Evolutionary conservation across 2,888 invertebrate genomes (phyloP), one percentile per base, ranked within the genome.

Genomic region (Loripinus fragilis): DNA sequence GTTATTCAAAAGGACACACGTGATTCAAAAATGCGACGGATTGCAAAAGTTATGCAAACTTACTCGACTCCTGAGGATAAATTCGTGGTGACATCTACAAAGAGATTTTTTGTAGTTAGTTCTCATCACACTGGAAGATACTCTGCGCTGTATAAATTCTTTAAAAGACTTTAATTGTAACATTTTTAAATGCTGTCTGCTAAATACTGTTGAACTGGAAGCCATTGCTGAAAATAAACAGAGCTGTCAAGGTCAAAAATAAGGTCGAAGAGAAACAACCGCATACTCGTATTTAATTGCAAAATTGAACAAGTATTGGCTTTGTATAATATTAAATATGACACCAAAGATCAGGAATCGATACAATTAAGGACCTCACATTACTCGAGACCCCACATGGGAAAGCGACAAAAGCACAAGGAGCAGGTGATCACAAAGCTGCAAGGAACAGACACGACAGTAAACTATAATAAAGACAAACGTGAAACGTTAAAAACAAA

Each of bases 151-250:
- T 2, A 60, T 64, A 0, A 50, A n/a, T 28, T 77, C 73, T 2
- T 52, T 73, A 33, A 72, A 45, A 17, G 0, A 12, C 3, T 30
- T 35, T 8, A 77, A 48, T 30, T 72, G 60, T n/a, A 48, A 15
- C 0, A 65, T 50, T 94, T 96, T 25, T 33, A 15, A 38, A 15
- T 70, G 71, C 65, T 77, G 74, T 81, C 81, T 78, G 81, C 76
- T 74, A 71, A 70, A 20, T 8, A 66, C 70, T 25, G 64, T 70
- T 45, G 74, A 52, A 35, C 71, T 71, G 69, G 78, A 68, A 52
- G 81, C 81, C 81, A 81, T 81, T 25, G 45, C 76, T 52, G 60
- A 8, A n/a, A 7, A n/a, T 35, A 66, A n/a, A 60, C 71, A 78
- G 30, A 81, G 81, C 76, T 78, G 68, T 70, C 71, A 81, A 74